These are phyloP conservation scores for Notocelia uddmanniana DNA, from an alignment of 2,888 invertebrate genomes.

Conservation along the genomic window DNA sequence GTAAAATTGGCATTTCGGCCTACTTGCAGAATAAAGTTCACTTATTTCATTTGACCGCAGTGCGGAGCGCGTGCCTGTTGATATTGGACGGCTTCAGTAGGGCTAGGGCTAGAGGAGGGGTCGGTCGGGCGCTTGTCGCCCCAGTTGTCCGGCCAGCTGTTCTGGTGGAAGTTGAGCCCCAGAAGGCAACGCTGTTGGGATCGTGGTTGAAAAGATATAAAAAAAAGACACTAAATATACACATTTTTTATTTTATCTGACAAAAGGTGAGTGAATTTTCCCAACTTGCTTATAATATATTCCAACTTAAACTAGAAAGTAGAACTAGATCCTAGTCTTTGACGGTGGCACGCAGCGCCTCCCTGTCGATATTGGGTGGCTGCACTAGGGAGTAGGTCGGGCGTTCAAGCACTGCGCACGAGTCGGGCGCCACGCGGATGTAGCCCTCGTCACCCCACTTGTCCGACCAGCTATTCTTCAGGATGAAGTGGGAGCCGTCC, in stretches of 20 bases:
- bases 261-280: no score
- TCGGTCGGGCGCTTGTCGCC: slow-evolving; percentile 27
- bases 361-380: slow-evolving; percentile 19
- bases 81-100: slow-evolving; percentile 4
- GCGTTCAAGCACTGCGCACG: slow-evolving; percentile 25
- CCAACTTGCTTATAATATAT: no score
- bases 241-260: no score
- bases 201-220: background rate
- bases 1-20: no score
- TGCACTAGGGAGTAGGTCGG: slow-evolving; percentile 30
- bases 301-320: background rate
- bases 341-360: slow-evolving; percentile 18
- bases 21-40: no score
- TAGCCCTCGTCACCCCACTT: slow-evolving; percentile 40
- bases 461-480: slow-evolving; percentile 41
- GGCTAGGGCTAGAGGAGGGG: no score
- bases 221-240: no score
- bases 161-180: slow-evolving; percentile 30
- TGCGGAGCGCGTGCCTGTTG: no score
- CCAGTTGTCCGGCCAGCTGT: slow-evolving; percentile 39
- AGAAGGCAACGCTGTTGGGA: slow-evolving; percentile 23
- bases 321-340: slow-evolving; percentile 4
- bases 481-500: slow-evolving; percentile 34
- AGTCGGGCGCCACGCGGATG: slow-evolving; percentile 32
- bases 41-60: no score